These are phyloP conservation scores for Perca schrenkii DNA, from an alignment of 2,113 vertebrate genomes.

Conservation along the genomic window DNA sequence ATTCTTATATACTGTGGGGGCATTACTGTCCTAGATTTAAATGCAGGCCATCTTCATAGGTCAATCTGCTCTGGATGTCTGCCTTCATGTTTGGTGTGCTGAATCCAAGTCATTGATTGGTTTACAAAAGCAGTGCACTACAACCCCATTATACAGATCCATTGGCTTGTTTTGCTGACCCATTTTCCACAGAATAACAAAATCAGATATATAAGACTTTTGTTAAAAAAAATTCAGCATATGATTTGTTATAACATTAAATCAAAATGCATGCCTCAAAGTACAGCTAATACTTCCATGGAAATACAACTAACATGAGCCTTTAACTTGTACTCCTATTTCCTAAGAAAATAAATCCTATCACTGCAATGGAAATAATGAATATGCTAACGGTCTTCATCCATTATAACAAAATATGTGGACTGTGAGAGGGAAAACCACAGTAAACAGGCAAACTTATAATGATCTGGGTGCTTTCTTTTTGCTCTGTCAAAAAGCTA, in stretches of 20 bases:
- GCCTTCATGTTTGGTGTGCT: slow-evolving; percentile 44
- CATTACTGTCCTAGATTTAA: slow-evolving; percentile 69
- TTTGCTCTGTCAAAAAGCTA: slow-evolving; percentile 20
- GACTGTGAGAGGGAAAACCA: slow-evolving; percentile 49
- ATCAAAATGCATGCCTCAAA: background rate
- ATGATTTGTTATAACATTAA: background rate
- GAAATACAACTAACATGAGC: background rate
- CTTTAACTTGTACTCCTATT: background rate
- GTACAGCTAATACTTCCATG: background rate
- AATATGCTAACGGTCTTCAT: slow-evolving; percentile 27
- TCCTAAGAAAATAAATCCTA: background rate
- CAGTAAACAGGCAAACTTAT: slow-evolving; percentile 39
- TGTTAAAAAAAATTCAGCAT: slow-evolving; percentile 2
- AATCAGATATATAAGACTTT: background rate
- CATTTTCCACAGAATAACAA: slow-evolving; percentile 53
- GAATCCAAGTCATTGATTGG: slow-evolving; percentile 72
- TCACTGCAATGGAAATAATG: slow-evolving; percentile 41
- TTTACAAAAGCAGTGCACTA: slow-evolving; percentile 48
- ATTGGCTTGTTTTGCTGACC: slow-evolving; percentile 71
- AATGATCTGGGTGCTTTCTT: slow-evolving; percentile 39
- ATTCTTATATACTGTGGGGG: slow-evolving; percentile 19
- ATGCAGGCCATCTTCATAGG: slow-evolving; percentile 33
- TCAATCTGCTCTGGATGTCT: slow-evolving; percentile 47
- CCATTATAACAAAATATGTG: slow-evolving; percentile 54
- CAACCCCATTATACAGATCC: slow-evolving; percentile 65